These are phyloP conservation scores for Trematocara stigmaticum DNA, from an alignment of 2,113 vertebrate genomes.

Conservation along the genomic window DNA sequence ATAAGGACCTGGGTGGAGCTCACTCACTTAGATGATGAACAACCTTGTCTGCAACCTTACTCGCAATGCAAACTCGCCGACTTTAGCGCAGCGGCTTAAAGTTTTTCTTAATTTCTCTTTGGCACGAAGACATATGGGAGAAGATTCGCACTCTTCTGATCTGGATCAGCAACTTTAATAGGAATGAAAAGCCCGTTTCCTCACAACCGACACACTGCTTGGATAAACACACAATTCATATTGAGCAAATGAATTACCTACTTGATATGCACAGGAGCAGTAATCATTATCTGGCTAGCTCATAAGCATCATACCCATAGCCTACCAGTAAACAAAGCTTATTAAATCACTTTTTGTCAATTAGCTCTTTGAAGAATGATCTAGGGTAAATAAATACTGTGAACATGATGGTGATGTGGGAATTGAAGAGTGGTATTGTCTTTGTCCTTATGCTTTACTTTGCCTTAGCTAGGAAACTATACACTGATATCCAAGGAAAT, in stretches of 20 bases:
- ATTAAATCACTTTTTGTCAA: constrained; percentile 53
- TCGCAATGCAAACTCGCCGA: background rate
- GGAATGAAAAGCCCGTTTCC: constrained; percentile 14
- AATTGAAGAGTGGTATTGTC: background rate
- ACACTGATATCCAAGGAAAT: background rate
- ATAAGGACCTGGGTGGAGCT: constrained; percentile 23
- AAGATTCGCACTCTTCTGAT: constrained; percentile 28
- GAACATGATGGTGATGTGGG: constrained; percentile 7
- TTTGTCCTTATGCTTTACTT: background rate
- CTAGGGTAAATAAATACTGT: background rate
- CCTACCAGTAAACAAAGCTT: constrained; percentile 48
- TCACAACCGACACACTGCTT: background rate
- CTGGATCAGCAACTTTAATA: constrained; percentile 34
- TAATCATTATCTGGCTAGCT: constrained; percentile 43
- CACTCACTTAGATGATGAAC: constrained; percentile 15
- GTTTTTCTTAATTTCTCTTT: background rate
- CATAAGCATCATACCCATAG: constrained; percentile 34
- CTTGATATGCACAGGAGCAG: constrained; percentile 51
- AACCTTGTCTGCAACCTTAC: constrained; percentile 15
- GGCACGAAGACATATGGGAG: background rate
- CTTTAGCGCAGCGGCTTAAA: background rate
- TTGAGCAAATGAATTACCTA: constrained; percentile 34
- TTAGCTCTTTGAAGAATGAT: constrained; percentile 46
- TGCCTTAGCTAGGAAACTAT: background rate
- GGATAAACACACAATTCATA: constrained; percentile 40